Conservation (phyloP, 2,797 vertebrate species). For the Fistularia tabacaria region DNA sequence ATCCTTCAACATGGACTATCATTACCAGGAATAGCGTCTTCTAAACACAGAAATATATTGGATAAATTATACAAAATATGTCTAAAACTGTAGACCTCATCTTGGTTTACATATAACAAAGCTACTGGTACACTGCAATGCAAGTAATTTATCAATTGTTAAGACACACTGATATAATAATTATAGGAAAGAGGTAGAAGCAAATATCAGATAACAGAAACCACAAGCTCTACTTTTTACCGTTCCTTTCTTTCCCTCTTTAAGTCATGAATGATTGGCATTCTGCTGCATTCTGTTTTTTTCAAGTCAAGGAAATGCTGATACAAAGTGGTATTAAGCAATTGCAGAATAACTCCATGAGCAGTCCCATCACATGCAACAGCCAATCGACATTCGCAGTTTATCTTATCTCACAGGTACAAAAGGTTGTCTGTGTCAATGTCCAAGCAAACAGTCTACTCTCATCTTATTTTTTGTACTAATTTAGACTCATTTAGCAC, state of each 20-base stretch:
- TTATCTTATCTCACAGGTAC: conserved; percentile 62
- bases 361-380: conserved; percentile 21
- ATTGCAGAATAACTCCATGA: conserved; percentile 15
- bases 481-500: conserved; percentile 25
- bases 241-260: conserved; percentile 36
- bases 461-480: background rate
- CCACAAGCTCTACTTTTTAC: conserved; percentile 36
- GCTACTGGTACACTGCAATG: too few species aligned
- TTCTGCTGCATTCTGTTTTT: conserved; percentile 17
- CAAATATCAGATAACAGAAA: conserved; percentile 39
- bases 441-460: conserved; percentile 12
- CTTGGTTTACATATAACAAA: background rate
- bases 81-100: background rate
- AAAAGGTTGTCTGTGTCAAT: conserved; percentile 46
- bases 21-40: background rate
- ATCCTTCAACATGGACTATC: background rate
- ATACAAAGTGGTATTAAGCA: conserved; percentile 14
- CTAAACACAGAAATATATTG: conserved; percentile 6
- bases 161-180: conserved; percentile 3
- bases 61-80: background rate
- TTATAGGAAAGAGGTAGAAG: conserved; percentile 15
- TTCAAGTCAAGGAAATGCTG: conserved; percentile 12
- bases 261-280: conserved; percentile 38
- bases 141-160: background rate
- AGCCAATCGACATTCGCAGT: conserved; percentile 50